phyloP scores from a whole-genome alignment of 2,888 invertebrate genomes.

The Apamea monoglypha region DNA sequence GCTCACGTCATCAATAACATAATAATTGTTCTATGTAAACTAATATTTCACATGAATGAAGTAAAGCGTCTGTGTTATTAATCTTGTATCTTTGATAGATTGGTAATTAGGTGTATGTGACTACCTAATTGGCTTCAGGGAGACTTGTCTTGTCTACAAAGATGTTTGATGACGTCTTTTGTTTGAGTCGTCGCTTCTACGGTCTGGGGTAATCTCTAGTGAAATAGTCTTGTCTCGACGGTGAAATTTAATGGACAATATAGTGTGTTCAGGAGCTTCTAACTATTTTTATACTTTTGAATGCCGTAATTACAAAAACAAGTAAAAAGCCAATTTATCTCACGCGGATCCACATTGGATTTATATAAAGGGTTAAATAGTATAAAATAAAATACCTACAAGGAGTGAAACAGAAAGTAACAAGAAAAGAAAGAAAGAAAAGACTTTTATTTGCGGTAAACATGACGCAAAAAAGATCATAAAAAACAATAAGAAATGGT shows the following conservation, averaged over 20 bases:
- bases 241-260: conserved; percentile 3
- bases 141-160: background rate
- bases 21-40: conserved; percentile 65
- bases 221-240: background rate
- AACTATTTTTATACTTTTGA: no score
- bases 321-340: no score
- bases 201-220: background rate
- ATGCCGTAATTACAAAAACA: no score
- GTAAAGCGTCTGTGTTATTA: conserved; percentile 53
- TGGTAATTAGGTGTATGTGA: conserved; percentile 22
- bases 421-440: no score
- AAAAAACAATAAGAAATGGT: no score
- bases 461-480: no score
- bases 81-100: conserved; percentile 55
- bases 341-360: no score
- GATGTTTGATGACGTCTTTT: background rate
- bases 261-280: background rate
- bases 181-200: background rate
- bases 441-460: no score
- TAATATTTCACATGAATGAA: conserved; percentile 57
- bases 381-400: no score
- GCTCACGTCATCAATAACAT: conserved; percentile 61
- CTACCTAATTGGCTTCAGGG: conserved; percentile 31
- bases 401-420: background rate
- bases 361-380: no score